Percentiles rank a stretch among this genome's conserved stretches.
These are phyloP conservation scores for Caenorhabditis panamensis DNA, from an alignment of 2,888 invertebrate genomes.

Conservation along the genomic window DNA sequence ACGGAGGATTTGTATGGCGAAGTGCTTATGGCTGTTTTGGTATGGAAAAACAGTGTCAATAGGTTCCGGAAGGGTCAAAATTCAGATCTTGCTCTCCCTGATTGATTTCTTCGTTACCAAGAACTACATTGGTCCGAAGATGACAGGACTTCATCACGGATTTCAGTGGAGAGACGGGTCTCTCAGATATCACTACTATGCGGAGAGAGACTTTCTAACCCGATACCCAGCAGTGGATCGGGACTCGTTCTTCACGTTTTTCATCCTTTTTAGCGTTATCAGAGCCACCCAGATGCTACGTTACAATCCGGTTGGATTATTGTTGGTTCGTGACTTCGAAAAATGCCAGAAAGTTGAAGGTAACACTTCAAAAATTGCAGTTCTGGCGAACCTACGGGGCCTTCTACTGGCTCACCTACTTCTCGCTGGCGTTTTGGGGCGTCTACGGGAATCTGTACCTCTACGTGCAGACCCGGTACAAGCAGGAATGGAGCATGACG, in stretches of 20 bases:
- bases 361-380: neutral
- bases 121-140: conserved; percentile 4
- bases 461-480: conserved; percentile 26
- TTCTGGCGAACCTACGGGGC: no score
- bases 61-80: no score
- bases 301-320: no score
- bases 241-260: conserved; percentile 26
- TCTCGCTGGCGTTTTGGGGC: neutral
- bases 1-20: neutral
- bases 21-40: neutral
- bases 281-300: no score
- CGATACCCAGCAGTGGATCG: conserved; percentile 27
- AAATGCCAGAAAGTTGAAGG: no score
- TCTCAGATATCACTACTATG: conserved; percentile 21
- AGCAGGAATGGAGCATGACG: conserved; percentile 17
- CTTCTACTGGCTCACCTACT: neutral
- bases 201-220: conserved; percentile 27
- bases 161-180: conserved; percentile 11
- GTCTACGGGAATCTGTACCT: conserved; percentile 28
- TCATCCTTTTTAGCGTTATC: conserved; percentile 1
- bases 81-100: neutral
- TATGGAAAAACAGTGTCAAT: neutral
- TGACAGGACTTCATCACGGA: conserved; percentile 31
- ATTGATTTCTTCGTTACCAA: conserved; percentile 26
- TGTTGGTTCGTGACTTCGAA: neutral